Conservation (phyloP, 2,113 vertebrate species). For the Phylloscopus whistleri region DNA sequence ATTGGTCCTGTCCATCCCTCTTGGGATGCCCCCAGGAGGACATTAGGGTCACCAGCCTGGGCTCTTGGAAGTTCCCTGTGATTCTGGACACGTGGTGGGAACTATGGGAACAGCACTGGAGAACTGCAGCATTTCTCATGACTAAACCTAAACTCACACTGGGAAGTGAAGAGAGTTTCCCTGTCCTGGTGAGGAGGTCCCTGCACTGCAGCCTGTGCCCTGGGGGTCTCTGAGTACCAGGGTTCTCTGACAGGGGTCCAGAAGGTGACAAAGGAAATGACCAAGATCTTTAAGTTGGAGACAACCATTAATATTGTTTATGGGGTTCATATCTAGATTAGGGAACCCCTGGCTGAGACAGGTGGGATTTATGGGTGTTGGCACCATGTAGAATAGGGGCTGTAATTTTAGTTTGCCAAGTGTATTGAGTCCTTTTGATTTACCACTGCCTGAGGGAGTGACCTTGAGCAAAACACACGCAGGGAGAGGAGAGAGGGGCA, state of each 20-base stretch:
- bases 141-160: not conserved
- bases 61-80: not conserved
- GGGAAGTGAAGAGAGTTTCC: not conserved
- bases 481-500: not conserved
- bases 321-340: not conserved
- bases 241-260: not conserved
- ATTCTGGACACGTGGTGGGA: not conserved
- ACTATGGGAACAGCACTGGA: rapidly evolving
- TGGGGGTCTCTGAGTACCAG: not conserved
- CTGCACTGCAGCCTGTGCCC: not conserved
- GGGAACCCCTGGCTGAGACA: slow-evolving; percentile 1
- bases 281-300: not conserved
- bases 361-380: slow-evolving; percentile 19
- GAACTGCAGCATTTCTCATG: not conserved
- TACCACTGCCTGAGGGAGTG: slow-evolving; percentile 42
- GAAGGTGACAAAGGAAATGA: not conserved
- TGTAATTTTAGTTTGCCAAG: slow-evolving; percentile 45
- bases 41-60: not conserved
- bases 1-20: not conserved
- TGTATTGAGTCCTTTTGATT: slow-evolving; percentile 46
- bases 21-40: not conserved
- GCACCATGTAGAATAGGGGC: slow-evolving; percentile 12
- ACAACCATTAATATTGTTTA: not conserved
- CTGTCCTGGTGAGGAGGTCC: not conserved
- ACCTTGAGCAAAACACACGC: slow-evolving; percentile 34